A percentile compares a stretch with the other conserved stretches of the same genome.
phyloP scores from a whole-genome alignment of 2,888 invertebrate species.

The Timema podura region DNA sequence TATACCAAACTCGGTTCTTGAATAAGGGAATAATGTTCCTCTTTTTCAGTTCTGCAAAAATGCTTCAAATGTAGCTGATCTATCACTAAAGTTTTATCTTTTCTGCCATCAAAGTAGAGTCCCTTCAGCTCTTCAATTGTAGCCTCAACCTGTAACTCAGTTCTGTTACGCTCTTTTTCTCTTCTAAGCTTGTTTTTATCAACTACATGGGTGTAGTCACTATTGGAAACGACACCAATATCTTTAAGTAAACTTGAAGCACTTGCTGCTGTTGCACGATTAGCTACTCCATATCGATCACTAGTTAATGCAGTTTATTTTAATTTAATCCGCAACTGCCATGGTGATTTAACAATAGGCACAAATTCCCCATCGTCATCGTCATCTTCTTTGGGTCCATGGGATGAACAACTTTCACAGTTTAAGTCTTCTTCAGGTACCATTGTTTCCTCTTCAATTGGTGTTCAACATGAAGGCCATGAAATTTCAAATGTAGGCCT shows the following conservation, averaged over 20 bases:
- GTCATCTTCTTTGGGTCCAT: neutral
- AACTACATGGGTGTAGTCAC: no score
- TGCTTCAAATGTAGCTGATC: no score
- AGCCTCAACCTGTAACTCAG: no score
- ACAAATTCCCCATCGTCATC: neutral
- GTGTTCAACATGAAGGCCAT: neutral
- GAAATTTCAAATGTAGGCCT: neutral
- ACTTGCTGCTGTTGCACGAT: neutral
- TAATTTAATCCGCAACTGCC: neutral
- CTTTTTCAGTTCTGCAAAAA: no score
- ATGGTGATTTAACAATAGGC: neutral
- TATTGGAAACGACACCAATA: neutral
- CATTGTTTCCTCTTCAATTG: no score
- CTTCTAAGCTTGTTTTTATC: no score
- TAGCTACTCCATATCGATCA: neutral
- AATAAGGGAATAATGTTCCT: constrained; percentile 16
- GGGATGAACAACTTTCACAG: neutral
- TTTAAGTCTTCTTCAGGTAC: neutral
- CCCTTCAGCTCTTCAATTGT: no score
- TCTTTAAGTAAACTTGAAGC: neutral
- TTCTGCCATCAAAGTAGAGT: no score
- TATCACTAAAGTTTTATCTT: no score
- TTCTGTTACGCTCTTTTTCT: no score
- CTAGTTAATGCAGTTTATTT: neutral
- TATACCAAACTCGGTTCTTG: neutral